Percentiles rank a stretch among this genome's conserved stretches.
phyloP scores from a whole-genome alignment of 2,888 invertebrate species.

The Onthophagus sagittarius region DNA sequence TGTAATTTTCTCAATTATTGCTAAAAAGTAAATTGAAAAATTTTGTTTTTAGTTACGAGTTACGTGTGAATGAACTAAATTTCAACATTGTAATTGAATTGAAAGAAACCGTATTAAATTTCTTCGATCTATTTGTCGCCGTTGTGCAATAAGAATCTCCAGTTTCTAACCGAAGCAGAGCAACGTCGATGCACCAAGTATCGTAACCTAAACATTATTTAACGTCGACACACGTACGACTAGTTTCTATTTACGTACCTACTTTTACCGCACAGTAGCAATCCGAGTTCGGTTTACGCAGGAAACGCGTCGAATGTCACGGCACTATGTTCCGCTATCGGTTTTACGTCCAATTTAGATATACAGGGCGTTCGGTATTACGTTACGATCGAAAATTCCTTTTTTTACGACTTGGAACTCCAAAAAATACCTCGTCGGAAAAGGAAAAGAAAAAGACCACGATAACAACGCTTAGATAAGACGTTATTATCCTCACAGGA shows the following conservation, averaged over 20 bases:
- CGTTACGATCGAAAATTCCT: neutral
- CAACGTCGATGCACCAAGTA: neutral
- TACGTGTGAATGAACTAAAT: too few relatives aligned
- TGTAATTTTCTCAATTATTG: neutral
- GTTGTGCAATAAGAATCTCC: neutral
- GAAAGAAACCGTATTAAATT: neutral
- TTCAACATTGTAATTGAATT: neutral
- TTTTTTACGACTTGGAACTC: neutral
- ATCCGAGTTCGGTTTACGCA: neutral
- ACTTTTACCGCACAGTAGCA: neutral
- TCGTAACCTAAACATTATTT: neutral
- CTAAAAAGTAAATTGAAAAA: neutral
- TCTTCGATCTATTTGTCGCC: neutral
- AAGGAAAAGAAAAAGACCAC: neutral
- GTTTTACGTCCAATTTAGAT: constrained; percentile 6
- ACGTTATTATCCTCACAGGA: neutral
- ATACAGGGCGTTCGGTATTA: neutral
- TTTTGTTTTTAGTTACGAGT: neutral
- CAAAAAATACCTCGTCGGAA: neutral
- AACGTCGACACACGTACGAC: neutral
- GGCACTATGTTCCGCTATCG: neutral
- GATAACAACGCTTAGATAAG: neutral
- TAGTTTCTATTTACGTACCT: neutral
- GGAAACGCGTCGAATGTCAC: neutral
- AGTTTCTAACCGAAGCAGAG: neutral